phyloP scores from a whole-genome alignment of 2,888 invertebrate species.

The Agrotis puta region DNA sequence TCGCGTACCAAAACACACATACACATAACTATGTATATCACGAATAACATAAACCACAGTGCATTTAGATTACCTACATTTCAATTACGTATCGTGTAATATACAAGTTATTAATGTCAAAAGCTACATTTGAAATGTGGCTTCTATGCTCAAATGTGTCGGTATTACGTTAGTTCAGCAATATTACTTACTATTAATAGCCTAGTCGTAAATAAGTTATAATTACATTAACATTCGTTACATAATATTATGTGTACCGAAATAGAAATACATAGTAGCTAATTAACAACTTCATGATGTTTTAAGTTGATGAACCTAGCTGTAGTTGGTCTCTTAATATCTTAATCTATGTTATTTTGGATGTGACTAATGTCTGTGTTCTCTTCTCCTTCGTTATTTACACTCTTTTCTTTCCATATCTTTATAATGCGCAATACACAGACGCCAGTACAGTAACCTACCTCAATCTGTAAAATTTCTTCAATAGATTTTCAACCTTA shows the following conservation, averaged over 20 bases:
- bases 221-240: neutral
- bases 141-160: neutral
- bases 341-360: too few relatives aligned
- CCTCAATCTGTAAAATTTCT: too few relatives aligned
- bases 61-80: conserved; percentile 43
- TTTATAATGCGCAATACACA: too few relatives aligned
- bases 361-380: too few relatives aligned
- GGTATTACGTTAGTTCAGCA: conserved; percentile 10
- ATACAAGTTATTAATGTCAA: conserved; percentile 21
- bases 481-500: too few relatives aligned
- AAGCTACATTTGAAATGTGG: conserved; percentile 28
- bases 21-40: neutral
- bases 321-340: too few relatives aligned
- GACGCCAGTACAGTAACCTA: too few relatives aligned
- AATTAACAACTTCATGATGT: too few relatives aligned
- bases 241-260: neutral
- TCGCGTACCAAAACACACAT: neutral
- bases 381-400: too few relatives aligned
- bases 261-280: neutral
- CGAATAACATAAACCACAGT: conserved; percentile 9
- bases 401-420: too few relatives aligned
- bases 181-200: conserved; percentile 10
- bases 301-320: too few relatives aligned
- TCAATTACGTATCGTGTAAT: conserved; percentile 13
- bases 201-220: neutral